phyloP scores from a whole-genome alignment of 2,888 invertebrate genomes.

The Strigamia maritima region DNA sequence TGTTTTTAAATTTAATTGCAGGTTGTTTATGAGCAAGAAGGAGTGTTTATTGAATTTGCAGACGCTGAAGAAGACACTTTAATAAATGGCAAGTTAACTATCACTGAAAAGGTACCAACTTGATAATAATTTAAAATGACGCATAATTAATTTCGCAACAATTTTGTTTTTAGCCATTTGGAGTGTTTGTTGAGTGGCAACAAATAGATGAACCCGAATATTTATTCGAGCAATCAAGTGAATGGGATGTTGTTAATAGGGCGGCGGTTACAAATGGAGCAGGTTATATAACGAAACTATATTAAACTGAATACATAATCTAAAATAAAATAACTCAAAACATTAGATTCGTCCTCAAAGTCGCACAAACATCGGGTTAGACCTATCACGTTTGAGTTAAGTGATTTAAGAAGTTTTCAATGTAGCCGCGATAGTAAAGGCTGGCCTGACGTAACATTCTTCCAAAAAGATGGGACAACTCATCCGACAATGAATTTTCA shows the following conservation, averaged over 20 bases:
- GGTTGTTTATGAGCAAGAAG: constrained; percentile 39
- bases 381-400: constrained; percentile 59
- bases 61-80: constrained; percentile 24
- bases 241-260: constrained; percentile 80
- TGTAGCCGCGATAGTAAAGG: constrained; percentile 49
- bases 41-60: constrained; percentile 37
- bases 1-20: constrained; percentile 28
- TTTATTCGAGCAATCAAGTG: constrained; percentile 52
- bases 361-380: constrained; percentile 41
- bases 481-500: constrained; percentile 83
- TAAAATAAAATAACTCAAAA: background rate
- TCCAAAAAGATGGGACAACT: constrained; percentile 67
- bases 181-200: constrained; percentile 77
- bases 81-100: constrained; percentile 4
- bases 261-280: constrained; percentile 55
- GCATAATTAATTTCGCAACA: background rate
- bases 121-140: background rate
- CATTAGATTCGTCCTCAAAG: background rate
- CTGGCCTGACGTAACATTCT: constrained; percentile 59
- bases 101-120: constrained; percentile 37
- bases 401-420: constrained; percentile 64
- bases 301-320: too few species aligned
- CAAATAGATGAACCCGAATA: constrained; percentile 61
- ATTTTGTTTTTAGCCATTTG: constrained; percentile 52
- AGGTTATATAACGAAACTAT: background rate